A percentile compares a stretch with the other conserved stretches of the same genome.
Evolutionary conservation across 2,113 vertebrate species (phyloP).

Genomic region (Dasypus novemcinctus): DNA sequence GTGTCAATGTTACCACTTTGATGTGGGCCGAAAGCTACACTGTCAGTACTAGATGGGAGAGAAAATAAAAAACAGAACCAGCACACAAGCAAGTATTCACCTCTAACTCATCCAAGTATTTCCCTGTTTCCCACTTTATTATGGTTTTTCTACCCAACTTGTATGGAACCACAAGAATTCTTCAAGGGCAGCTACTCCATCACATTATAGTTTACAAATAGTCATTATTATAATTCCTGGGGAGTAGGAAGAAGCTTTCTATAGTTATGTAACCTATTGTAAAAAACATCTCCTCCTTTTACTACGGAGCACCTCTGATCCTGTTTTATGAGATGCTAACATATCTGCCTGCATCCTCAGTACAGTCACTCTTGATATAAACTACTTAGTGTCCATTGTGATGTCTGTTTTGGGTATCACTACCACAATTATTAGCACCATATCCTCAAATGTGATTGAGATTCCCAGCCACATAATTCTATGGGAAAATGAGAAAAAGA

Average conservation of each 20-base stretch:
- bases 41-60: neutral
- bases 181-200: neutral
- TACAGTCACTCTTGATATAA: neutral
- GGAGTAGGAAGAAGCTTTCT: rapidly evolving
- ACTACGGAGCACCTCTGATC: neutral
- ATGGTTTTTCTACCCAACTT: too few relatives aligned
- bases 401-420: rapidly evolving
- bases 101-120: neutral
- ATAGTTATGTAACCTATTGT: neutral
- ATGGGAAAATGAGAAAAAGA: neutral
- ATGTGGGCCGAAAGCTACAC: neutral
- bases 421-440: neutral
- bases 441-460: neutral
- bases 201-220: neutral
- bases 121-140: neutral
- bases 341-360: neutral
- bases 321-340: neutral
- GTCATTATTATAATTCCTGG: too few relatives aligned
- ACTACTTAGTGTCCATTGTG: neutral
- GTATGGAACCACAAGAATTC: too few relatives aligned
- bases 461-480: neutral
- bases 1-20: neutral
- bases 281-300: neutral
- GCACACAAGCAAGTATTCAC: rapidly evolving
- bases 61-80: neutral